Base-by-base conservation (phyloP, 2,888 invertebrate genomes). In the Hemistola chrysoprasaria region DNA sequence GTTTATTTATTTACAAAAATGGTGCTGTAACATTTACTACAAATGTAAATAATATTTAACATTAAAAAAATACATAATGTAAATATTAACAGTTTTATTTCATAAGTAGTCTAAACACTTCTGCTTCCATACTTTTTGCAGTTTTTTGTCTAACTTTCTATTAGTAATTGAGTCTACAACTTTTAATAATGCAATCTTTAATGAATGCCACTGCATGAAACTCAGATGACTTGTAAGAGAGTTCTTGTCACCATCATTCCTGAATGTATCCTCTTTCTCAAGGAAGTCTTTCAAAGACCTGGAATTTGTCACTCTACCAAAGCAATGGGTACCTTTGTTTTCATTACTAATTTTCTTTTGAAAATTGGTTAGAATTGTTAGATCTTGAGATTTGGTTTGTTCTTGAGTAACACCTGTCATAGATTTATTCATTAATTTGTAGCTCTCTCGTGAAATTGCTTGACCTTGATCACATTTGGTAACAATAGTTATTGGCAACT, bases 131-230 rank as follows among this genome's bases (percentile, higher is more conserved):
- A 85, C 71, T 50, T 74, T 80, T 49, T 73, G 51, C 30, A 87
- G 66, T 49, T 80, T 85, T 43, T 62, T 78, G 57, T 77, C 67
- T 33, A 86, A 69, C 66, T 83, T 85, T 53, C 71, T 74, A 22
- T 71, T 71, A 11, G 67, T 75, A 8, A 71, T 45, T 4, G 57
- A 48, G 4, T 71, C 55, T 39, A 66, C 61, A 6, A 85, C 57
- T 59, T 78, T 80, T 1, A 65, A 46, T 8, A 88, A 48, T 23
- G 74, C 66, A 11, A 65, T 80, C 65, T 79, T 89, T 7, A 91
- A 62, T 29, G 86, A 75, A 57, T 90, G 89, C 91, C 90, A 91
- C 46, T 90, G 90, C 78, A 91, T 85, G 37, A 91, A 88, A 50
- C 90, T 88, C 22, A 91, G 66, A 50, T 89, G 81, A 6, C 47